phyloP scores from a whole-genome alignment of 2,797 vertebrate species.

The Phylloscopus collybita region DNA sequence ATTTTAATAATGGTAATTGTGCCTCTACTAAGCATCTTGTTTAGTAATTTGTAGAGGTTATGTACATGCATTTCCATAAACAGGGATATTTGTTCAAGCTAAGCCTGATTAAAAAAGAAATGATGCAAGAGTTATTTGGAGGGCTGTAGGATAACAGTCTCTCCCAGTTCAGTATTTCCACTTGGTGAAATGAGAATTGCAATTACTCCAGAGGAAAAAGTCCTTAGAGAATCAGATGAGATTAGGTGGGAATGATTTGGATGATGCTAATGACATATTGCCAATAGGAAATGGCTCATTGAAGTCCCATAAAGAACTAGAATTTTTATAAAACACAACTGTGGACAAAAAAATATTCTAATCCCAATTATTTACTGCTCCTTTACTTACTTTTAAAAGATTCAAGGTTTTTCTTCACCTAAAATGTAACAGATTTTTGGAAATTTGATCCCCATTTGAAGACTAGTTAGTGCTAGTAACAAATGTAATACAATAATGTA shows the following conservation, averaged over 20 bases:
- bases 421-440: not conserved
- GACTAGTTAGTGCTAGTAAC: not conserved
- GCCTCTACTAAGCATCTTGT: not conserved
- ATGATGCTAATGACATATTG: constrained; percentile 16
- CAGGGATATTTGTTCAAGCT: constrained; percentile 39
- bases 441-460: not conserved
- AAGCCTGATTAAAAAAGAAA: constrained; percentile 53
- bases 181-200: constrained; percentile 19
- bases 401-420: not conserved
- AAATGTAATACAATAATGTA: not conserved
- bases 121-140: constrained; percentile 48
- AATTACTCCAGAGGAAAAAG: not conserved
- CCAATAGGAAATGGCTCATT: constrained; percentile 6
- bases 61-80: not conserved
- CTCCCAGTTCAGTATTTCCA: not conserved
- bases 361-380: not conserved
- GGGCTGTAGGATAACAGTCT: not conserved
- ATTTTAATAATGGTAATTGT: constrained; percentile 13
- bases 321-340: not conserved
- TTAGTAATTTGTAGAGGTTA: not conserved
- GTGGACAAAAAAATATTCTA: not conserved
- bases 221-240: not conserved
- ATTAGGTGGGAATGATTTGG: constrained; percentile 9
- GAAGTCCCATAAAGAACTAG: not conserved
- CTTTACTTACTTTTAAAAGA: not conserved